A percentile compares a stretch with the other conserved stretches of the same genome.
Evolutionary conservation across 1,140 invertebrate species (phyloP).

Genomic region (Rhopalosiphum padi): DNA sequence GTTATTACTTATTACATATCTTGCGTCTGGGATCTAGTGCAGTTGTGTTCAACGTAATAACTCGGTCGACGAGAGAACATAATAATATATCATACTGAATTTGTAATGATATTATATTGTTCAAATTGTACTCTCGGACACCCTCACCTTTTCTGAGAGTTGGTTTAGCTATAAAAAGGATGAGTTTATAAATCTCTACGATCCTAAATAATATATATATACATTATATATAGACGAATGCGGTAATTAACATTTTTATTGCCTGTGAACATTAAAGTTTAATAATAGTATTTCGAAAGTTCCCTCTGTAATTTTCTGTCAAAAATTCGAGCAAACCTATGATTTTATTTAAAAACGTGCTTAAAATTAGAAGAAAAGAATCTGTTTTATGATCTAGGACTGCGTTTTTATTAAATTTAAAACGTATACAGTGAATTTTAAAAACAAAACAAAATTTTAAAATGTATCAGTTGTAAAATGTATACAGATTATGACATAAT

Average conservation of each 20-base stretch:
- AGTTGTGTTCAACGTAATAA: background rate
- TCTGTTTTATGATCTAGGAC: background rate
- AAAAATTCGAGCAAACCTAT: background rate
- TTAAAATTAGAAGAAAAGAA: no score
- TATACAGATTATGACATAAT: background rate
- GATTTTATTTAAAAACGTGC: no score
- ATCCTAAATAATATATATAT: no score
- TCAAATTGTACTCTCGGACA: background rate
- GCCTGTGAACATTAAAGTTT: background rate
- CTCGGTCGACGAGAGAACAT: background rate
- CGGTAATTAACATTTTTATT: background rate
- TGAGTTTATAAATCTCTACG: background rate
- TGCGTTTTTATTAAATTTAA: no score
- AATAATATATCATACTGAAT: background rate
- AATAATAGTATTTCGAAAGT: background rate
- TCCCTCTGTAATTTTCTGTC: no score
- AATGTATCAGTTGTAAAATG: background rate
- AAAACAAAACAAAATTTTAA: background rate
- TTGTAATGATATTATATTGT: constrained; percentile 11
- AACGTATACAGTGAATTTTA: no score
- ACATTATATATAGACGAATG: no score
- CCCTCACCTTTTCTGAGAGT: background rate
- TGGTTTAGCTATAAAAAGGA: background rate
- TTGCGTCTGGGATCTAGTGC: background rate
- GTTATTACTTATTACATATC: constrained; percentile 12